Evolutionary conservation across 2,888 invertebrate species (phyloP).

Genomic region (Drosophila tripunctata): DNA sequence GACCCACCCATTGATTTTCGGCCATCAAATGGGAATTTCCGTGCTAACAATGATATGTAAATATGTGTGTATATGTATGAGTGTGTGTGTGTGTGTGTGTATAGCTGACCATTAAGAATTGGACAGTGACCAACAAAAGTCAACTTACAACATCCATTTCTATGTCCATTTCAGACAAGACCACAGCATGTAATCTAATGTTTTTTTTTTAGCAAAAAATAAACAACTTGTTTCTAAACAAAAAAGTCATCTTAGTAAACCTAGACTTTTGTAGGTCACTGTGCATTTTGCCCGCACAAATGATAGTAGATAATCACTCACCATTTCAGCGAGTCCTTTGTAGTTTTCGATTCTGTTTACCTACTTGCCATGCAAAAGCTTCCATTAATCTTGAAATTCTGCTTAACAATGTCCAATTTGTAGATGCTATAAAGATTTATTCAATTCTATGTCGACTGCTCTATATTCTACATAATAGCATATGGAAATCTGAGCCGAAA

Average conservation of each 20-base stretch:
- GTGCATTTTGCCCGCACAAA: slow-evolving; percentile 3
- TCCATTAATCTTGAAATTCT: slow-evolving; percentile 17
- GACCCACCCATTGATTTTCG: slow-evolving; percentile 66
- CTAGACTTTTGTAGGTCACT: slow-evolving; percentile 7
- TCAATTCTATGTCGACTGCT: background rate
- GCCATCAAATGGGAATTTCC: slow-evolving; percentile 67
- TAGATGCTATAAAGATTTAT: background rate
- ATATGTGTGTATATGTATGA: background rate
- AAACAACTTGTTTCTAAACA: background rate
- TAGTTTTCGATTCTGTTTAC: slow-evolving; percentile 4
- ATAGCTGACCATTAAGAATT: background rate
- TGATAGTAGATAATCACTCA: slow-evolving; percentile 8
- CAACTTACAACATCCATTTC: background rate
- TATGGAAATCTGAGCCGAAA: background rate
- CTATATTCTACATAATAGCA: background rate
- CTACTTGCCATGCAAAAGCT: slow-evolving; percentile 10
- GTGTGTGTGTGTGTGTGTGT: slow-evolving; percentile 1
- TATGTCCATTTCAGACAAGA: background rate
- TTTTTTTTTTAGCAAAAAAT: background rate
- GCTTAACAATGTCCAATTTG: slow-evolving; percentile 5
- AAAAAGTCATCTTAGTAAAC: background rate
- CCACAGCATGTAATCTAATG: slow-evolving; percentile 1
- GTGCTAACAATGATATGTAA: slow-evolving; percentile 28
- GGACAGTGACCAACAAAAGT: slow-evolving; percentile 2
- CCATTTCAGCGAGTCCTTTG: background rate